Evolutionary conservation across 2,113 vertebrate genomes (phyloP), one percentile per base, ranked within the genome.

Genomic region (Tachysurus vachellii): DNA sequence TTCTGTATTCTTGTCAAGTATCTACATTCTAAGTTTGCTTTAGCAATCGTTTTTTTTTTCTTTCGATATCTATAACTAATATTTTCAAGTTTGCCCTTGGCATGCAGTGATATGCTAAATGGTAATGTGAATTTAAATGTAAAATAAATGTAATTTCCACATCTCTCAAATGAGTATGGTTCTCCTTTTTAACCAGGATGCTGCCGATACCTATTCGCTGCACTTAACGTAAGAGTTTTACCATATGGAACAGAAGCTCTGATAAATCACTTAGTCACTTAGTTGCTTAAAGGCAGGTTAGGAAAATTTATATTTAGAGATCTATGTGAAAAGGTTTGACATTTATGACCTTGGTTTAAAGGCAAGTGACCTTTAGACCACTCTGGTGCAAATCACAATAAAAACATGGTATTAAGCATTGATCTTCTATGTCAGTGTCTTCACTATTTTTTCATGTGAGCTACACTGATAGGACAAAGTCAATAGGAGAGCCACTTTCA

Each of bases 261-360:
- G 66, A 13, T 70, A 89, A 64, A 84, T 87, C 42, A 6, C 31
- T 9, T 12, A 73, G 50, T 87, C 42, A 6, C 31, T 9, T 12
- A 73, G 50, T 50, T 9, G 21, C 68, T 28, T 66, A 59, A 82
- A 47, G 79, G 23, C 1, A 80, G 44, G n/a, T 85, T 42, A 14
- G 14, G 13, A 68, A 68, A 75, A 70, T 31, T 31, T 66, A 61
- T 12, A n/a, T 47, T 54, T 62, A 47, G 17, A 16, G 42, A 26
- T 1, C 42, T 23, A 80, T 44, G 31, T 64, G 3, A 21, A 13
- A 77, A 57, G 11, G 75, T 91, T 42, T 87, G 81, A 85, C 87
- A 87, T 89, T 88, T 87, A 84, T 87, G 28, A 89, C 88, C 87
- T 82, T 80, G 89, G 81, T 57, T 56, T 85, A 66, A 77, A 83